Conservation (phyloP, 2,797 vertebrate species). For the Mionectes olivaceus region DNA sequence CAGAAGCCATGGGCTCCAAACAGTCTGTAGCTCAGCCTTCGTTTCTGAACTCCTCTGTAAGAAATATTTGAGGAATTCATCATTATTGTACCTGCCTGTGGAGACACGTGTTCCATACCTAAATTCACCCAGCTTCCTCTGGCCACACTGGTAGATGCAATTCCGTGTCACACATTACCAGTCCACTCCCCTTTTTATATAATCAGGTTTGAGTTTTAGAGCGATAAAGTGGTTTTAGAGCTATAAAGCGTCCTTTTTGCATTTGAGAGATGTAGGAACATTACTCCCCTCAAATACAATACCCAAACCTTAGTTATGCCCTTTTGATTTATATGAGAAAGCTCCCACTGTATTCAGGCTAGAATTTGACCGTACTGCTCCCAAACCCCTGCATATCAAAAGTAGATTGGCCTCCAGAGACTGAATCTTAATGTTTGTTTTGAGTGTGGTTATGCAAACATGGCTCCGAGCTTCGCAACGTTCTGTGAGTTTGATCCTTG, state of each 20-base stretch:
- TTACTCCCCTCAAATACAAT: not conserved
- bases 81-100: not conserved
- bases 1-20: not conserved
- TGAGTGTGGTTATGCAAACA: slow-evolving; percentile 15
- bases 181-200: not conserved
- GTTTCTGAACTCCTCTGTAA: not conserved
- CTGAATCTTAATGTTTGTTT: slow-evolving; percentile 53
- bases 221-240: not conserved
- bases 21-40: not conserved
- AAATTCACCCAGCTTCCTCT: not conserved
- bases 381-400: not conserved
- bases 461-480: slow-evolving; percentile 24
- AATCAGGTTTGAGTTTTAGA: not conserved
- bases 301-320: not conserved
- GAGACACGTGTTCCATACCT: not conserved
- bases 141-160: not conserved
- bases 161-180: not conserved
- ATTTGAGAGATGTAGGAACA: not conserved
- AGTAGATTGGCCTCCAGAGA: slow-evolving; percentile 28
- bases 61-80: not conserved
- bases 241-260: not conserved
- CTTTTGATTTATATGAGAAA: not conserved
- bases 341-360: not conserved
- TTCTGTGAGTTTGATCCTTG: slow-evolving; percentile 52
- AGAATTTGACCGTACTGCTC: not conserved